These are phyloP conservation scores for Acomys russatus DNA, from an alignment of 2,797 vertebrate genomes.

Conservation along the genomic window DNA sequence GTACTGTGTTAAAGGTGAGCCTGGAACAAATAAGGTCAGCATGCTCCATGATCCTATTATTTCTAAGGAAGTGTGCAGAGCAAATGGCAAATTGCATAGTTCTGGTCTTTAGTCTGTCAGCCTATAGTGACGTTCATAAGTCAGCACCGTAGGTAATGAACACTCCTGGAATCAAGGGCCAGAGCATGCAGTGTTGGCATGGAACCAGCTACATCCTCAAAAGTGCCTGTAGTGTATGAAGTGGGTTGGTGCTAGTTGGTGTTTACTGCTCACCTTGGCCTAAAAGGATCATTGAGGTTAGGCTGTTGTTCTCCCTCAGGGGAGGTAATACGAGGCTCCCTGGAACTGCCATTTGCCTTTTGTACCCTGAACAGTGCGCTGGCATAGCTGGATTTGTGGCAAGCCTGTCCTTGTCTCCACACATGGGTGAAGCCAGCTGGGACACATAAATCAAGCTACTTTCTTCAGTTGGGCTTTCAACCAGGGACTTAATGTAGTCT, in stretches of 20 bases:
- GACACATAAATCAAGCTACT: slow-evolving; percentile 82
- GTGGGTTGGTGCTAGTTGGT: neutral
- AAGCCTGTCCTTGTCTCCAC: slow-evolving; percentile 60
- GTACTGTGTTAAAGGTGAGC: neutral
- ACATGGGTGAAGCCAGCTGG: slow-evolving; percentile 73
- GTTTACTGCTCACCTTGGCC: neutral
- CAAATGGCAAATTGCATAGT: neutral
- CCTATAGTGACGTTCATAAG: neutral
- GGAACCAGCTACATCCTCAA: neutral
- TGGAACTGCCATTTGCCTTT: slow-evolving; percentile 57
- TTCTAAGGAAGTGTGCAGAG: slow-evolving; percentile 1
- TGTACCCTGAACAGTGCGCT: slow-evolving; percentile 57
- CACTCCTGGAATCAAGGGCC: neutral
- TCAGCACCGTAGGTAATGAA: neutral
- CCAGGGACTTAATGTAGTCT: slow-evolving; percentile 37
- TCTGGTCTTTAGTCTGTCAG: neutral
- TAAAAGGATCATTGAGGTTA: neutral
- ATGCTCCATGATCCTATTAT: neutral
- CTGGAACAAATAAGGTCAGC: neutral
- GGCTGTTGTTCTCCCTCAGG: neutral
- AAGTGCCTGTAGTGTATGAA: neutral
- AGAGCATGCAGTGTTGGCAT: neutral
- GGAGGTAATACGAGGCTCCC: neutral
- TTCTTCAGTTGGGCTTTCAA: slow-evolving; percentile 68
- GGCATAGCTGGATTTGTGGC: neutral